phyloP scores from a whole-genome alignment of 1,140 invertebrate species.

The Laupala kohalensis region DNA sequence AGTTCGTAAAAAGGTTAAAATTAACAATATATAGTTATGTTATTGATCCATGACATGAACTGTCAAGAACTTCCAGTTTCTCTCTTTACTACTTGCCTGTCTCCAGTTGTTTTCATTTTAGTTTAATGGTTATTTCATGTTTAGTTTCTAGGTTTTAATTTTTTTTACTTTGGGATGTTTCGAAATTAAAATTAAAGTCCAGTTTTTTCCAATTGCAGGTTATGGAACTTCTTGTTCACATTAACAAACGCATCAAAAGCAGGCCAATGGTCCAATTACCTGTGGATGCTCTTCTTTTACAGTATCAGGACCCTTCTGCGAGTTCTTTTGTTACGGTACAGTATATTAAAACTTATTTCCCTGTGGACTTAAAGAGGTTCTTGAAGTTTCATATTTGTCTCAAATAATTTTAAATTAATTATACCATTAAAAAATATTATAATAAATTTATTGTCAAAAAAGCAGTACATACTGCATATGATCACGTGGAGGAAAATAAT shows the following conservation, averaged over 20 bases:
- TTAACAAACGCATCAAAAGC: conserved; percentile 79
- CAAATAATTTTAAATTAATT: neutral
- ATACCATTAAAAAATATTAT: too few relatives aligned
- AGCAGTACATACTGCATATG: too few relatives aligned
- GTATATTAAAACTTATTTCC: conserved; percentile 16
- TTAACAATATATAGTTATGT: too few relatives aligned
- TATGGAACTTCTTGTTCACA: conserved; percentile 84
- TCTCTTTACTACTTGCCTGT: neutral
- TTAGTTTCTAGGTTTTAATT: too few relatives aligned
- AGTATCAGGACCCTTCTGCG: conserved; percentile 64
- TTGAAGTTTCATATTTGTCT: neutral
- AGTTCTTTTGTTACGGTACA: conserved; percentile 73
- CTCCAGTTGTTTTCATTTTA: neutral
- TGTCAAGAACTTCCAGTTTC: too few relatives aligned
- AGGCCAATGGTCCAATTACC: conserved; percentile 71
- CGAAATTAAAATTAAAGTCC: neutral
- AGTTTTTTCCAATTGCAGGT: conserved; percentile 38
- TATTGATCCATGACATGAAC: too few relatives aligned
- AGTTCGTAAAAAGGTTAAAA: conserved; percentile 71
- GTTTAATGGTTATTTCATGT: too few relatives aligned
- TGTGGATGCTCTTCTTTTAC: conserved; percentile 65
- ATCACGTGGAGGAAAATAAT: too few relatives aligned
- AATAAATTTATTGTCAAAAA: too few relatives aligned
- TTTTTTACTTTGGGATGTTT: neutral
- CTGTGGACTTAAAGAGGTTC: neutral